Evolutionary conservation across 2,888 invertebrate genomes (phyloP), one percentile per base, ranked within the genome.

Genomic region (Sthenelais limicola): DNA sequence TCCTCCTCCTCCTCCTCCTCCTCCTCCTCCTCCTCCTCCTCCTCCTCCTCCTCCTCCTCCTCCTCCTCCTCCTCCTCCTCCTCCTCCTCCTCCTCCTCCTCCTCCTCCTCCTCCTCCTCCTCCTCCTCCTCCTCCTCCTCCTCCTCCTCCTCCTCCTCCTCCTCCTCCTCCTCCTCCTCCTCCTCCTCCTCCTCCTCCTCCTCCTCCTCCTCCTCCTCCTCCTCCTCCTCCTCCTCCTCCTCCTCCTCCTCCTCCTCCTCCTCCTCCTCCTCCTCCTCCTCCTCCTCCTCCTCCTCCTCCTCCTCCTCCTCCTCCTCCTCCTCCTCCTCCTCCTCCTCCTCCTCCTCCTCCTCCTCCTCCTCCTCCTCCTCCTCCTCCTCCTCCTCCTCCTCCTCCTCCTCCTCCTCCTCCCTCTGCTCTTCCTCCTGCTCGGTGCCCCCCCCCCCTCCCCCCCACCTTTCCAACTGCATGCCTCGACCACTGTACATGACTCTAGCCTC

Each of bases 121-220:
- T 56, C 15, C 32, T 26, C 28, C 32, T 26, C 15, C n/a, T 30
- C 9, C 32, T 32, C 56, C 32, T 28, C 56, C n/a, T 32, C 30
- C 32, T 5, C 56, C 9, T 18, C 30, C 28, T n/a, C 30, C 32
- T 7, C 15, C 15, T 56, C 5, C 30, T 30, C 7, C 32, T 56
- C 56, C 56, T 56, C 33, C 33, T 30, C 5, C 33, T 7, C 58
- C 18, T 7, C 33, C 28, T n/a, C 24, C 51, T n/a, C 51, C 51
- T 51, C 24, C 26, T 4, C 33, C 5, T 43, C 67, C 43, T 15
- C 38, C 43, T 12, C 67, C 67, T 24, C 67, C 43, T 43, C 33
- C 67, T 24, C 67, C 9, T 43, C 33, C 9, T 24, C 38, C 5
- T 43, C 67, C 67, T 67, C 38, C 43, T 21, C 9, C 67, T 7